These are phyloP conservation scores for Thera britannica DNA, from an alignment of 2,888 invertebrate genomes.

Conservation along the genomic window DNA sequence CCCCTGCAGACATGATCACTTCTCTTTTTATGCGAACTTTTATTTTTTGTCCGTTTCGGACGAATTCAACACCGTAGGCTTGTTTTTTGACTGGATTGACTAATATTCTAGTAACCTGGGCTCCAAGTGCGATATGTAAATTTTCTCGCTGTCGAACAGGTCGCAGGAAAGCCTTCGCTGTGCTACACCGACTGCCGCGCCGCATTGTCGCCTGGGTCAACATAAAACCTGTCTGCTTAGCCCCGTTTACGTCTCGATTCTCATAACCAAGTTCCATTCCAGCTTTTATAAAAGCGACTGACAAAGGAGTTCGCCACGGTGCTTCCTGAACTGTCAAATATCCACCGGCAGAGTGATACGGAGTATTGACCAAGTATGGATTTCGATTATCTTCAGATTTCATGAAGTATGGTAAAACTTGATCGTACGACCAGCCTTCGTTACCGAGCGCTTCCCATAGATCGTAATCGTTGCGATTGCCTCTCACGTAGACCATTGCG, in stretches of 20 bases:
- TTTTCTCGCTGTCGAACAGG: conserved; percentile 91
- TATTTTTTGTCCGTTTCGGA: conserved; percentile 87
- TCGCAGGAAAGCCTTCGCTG: conserved; percentile 94
- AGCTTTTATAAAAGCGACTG: conserved; percentile 92
- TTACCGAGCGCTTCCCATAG: conserved; percentile 93
- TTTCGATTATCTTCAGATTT: conserved; percentile 96
- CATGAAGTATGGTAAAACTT: conserved; percentile 92
- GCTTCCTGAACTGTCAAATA: conserved; percentile 93
- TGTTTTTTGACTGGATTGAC: conserved; percentile 88
- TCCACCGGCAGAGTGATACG: conserved; percentile 91
- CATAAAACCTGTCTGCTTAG: conserved; percentile 94
- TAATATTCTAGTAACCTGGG: conserved; percentile 90
- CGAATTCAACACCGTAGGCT: conserved; percentile 91
- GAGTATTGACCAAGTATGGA: conserved; percentile 90
- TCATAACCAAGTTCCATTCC: conserved; percentile 93
- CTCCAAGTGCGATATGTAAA: conserved; percentile 90
- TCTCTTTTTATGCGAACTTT: conserved; percentile 90
- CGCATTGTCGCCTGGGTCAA: conserved; percentile 93
- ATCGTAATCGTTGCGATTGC: conserved; percentile 94
- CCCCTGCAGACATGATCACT: conserved; percentile 94
- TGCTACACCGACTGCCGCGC: conserved; percentile 93
- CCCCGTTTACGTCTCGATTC: conserved; percentile 92
- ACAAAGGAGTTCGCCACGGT: conserved; percentile 92
- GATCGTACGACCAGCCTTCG: conserved; percentile 93
- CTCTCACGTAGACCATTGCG: conserved; percentile 96